phyloP scores from a whole-genome alignment of 1,140 invertebrate genomes.

The Lasioglossum baleicum region DNA sequence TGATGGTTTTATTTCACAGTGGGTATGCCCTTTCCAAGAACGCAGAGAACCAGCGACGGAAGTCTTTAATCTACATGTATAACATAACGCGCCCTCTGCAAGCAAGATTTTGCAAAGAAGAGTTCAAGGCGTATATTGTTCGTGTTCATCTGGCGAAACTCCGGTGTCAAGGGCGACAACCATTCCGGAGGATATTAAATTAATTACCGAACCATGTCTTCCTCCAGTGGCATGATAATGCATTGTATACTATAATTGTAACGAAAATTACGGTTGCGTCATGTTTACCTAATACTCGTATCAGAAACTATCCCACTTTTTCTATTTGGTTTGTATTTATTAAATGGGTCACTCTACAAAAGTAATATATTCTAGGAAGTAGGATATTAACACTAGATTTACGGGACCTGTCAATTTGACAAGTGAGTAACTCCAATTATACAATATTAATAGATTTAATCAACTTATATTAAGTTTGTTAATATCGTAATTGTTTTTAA shows the following conservation, averaged over 20 bases:
- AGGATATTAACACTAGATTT: too few relatives aligned
- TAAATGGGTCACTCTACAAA: too few relatives aligned
- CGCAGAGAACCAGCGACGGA: constrained; percentile 29
- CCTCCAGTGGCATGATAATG: background rate
- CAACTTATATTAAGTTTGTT: too few relatives aligned
- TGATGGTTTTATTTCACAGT: too few relatives aligned
- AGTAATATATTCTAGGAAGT: too few relatives aligned
- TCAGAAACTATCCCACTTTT: too few relatives aligned
- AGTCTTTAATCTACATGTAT: constrained; percentile 54
- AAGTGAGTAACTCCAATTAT: too few relatives aligned
- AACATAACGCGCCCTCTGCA: constrained; percentile 39
- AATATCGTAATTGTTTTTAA: too few relatives aligned
- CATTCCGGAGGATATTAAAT: constrained; percentile 52
- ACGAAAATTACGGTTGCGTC: background rate
- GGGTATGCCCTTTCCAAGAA: constrained; percentile 28
- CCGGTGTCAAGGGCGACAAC: constrained; percentile 69
- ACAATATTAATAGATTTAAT: too few relatives aligned
- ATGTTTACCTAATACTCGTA: background rate
- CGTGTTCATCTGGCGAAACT: constrained; percentile 71
- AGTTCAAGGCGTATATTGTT: constrained; percentile 72
- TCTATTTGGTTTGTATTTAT: too few relatives aligned
- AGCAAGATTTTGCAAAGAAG: constrained; percentile 48
- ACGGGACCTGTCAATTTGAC: too few relatives aligned
- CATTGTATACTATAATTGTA: constrained; percentile 16
- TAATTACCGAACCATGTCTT: constrained; percentile 56